Base-by-base conservation (phyloP, 2,888 invertebrate genomes). In the Apamea epomidion region DNA sequence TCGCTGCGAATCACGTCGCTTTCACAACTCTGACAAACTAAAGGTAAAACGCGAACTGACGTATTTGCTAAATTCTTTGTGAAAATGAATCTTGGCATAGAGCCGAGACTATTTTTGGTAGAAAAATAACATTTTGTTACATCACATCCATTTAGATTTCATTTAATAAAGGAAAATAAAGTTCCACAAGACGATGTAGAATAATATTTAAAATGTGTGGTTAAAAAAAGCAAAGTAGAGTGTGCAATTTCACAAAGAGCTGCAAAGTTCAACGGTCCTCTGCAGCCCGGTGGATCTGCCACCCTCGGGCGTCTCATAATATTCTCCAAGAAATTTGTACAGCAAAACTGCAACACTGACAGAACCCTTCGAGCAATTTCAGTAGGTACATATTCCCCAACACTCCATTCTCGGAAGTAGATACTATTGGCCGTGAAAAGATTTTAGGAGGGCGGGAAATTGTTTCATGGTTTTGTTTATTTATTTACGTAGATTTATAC, bases 231-330 rank as follows among this genome's bases (percentile, higher is more conserved):
- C 73, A 80, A 84, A 72, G 80, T 80, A 65, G 16, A 80, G 81
- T 86, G 78, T 86, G 86, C 87, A 89, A 89, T 91, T 84, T 90
- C 58, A 84, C 87, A 89, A 89, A 90, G 90, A 88, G 87, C 83
- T 89, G 78, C 78, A 86, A 90, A 87, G 90, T 90, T 91, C 85
- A 90, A 87, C 84, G 82, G 83, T 89, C 80, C 88, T 78, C 37
- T 42, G 80, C 70, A 74, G 74, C 75, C 54, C 32, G 74, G 83
- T 74, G 64, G 82, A 86, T 78, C 82, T 84, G 83, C 72, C 67
- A 73, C 84, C 90, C 86, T 83, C 80, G 73, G 87, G 89, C 88
- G 84, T 73, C 81, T 89, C 87, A 87, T 86, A 88, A 89, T 89
- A 88, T 87, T 87, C 84, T 85, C 78, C 80, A 74, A 80, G 82